Conservation (phyloP, 2,888 invertebrate genomes). For the Papilio protenor region DNA sequence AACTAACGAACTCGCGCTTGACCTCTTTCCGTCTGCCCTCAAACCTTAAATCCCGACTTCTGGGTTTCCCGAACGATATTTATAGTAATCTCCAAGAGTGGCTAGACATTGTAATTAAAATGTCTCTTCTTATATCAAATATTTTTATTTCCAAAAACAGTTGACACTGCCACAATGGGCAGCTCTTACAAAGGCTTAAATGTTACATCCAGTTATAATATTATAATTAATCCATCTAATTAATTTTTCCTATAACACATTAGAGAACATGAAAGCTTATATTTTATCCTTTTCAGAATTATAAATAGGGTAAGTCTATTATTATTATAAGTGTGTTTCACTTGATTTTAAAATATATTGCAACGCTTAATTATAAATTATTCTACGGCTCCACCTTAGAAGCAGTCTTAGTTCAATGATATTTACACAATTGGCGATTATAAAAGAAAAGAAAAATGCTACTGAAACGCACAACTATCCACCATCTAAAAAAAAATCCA, state of each 20-base stretch:
- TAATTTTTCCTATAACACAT: too few species aligned
- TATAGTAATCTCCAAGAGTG: neutral
- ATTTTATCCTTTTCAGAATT: too few species aligned
- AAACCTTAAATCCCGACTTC: slow-evolving; percentile 4
- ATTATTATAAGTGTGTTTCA: too few species aligned
- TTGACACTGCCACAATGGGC: neutral
- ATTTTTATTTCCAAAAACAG: neutral
- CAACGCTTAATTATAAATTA: neutral
- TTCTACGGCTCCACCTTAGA: neutral
- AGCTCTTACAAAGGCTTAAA: too few species aligned
- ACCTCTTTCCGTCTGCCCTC: slow-evolving; percentile 39
- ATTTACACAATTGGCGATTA: neutral
- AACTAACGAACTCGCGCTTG: slow-evolving; percentile 38
- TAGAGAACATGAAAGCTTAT: too few species aligned
- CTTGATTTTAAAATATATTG: neutral
- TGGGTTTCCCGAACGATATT: slow-evolving; percentile 4
- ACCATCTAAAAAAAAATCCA: too few species aligned
- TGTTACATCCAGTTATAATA: too few species aligned
- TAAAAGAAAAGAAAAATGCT: neutral
- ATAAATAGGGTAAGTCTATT: too few species aligned
- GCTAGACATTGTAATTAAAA: neutral
- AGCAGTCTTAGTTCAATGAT: neutral
- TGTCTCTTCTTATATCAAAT: neutral
- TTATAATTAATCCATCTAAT: too few species aligned
- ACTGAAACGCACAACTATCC: too few species aligned